Percentiles rank a stretch among this genome's conserved stretches.
These are phyloP conservation scores for Limanda limanda DNA, from an alignment of 2,113 vertebrate genomes.

Conservation along the genomic window DNA sequence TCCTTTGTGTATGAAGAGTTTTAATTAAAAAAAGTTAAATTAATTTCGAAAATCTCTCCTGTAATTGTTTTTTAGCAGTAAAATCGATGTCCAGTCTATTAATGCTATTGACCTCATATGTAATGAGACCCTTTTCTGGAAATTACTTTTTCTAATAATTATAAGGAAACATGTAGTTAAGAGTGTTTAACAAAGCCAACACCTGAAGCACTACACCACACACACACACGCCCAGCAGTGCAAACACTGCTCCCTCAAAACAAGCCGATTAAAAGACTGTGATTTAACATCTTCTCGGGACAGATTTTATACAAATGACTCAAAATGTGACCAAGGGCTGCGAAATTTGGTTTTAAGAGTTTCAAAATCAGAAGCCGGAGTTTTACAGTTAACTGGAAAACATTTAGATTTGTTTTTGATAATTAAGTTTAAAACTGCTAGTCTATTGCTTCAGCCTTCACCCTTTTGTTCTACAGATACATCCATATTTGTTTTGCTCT, in stretches of 20 bases:
- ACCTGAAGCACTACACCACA: not conserved
- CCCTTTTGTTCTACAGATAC: no score
- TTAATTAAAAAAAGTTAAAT: not conserved
- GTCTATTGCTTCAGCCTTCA: no score
- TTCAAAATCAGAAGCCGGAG: no score
- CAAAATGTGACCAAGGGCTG: no score
- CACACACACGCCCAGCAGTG: conserved; percentile 30
- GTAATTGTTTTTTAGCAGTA: not conserved
- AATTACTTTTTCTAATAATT: not conserved
- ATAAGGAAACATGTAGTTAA: not conserved
- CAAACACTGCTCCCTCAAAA: conserved; percentile 52
- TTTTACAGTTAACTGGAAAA: no score
- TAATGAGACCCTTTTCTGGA: not conserved
- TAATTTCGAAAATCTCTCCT: not conserved
- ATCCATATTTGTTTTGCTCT: no score
- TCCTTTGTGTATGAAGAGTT: not conserved
- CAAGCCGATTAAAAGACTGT: conserved; percentile 20
- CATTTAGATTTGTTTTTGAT: no score
- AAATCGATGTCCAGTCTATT: not conserved
- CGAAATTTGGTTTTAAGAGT: no score
- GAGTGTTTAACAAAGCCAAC: conserved; percentile 25
- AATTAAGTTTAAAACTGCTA: no score
- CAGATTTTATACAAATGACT: no score
- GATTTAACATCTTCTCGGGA: no score
- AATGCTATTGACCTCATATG: not conserved